Percentiles rank a stretch among this genome's conserved stretches.
phyloP scores from a whole-genome alignment of 2,113 vertebrate species.

The Ochotona princeps region DNA sequence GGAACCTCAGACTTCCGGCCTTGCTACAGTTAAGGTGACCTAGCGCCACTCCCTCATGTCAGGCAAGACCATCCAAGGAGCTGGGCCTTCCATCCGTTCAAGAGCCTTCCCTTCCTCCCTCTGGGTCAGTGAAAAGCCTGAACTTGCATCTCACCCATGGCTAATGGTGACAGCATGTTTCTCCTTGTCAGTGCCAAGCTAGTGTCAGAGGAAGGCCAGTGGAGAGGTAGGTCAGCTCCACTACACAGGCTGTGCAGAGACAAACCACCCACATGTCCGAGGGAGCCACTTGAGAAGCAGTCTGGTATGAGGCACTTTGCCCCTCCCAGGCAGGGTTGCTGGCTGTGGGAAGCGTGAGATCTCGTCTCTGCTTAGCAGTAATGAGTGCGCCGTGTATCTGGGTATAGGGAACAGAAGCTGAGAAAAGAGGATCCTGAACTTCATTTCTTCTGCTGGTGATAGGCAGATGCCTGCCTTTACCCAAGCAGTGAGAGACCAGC shows the following conservation, averaged over 20 bases:
- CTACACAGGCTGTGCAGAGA: background rate
- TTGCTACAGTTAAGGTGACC: background rate
- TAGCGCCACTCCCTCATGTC: background rate
- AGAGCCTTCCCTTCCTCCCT: background rate
- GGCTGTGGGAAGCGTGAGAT: background rate
- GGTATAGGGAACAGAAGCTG: background rate
- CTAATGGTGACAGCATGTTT: background rate
- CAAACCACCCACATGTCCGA: background rate
- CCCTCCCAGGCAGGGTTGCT: background rate
- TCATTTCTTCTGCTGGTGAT: background rate
- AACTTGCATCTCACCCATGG: background rate
- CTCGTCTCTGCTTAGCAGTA: no score
- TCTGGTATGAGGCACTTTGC: background rate
- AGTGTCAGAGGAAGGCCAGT: background rate
- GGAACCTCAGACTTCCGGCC: background rate
- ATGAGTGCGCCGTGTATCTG: background rate
- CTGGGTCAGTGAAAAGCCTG: background rate
- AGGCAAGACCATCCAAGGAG: background rate
- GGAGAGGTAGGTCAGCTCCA: background rate
- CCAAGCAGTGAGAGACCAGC: background rate
- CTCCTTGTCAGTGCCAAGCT: background rate
- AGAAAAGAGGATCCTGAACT: background rate
- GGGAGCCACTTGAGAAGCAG: background rate
- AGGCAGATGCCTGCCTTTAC: background rate
- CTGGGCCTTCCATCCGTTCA: background rate